Evolutionary conservation across 2,113 vertebrate genomes (phyloP), one percentile per base, ranked within the genome.

Genomic region (Oncorhynchus tshawytscha): DNA sequence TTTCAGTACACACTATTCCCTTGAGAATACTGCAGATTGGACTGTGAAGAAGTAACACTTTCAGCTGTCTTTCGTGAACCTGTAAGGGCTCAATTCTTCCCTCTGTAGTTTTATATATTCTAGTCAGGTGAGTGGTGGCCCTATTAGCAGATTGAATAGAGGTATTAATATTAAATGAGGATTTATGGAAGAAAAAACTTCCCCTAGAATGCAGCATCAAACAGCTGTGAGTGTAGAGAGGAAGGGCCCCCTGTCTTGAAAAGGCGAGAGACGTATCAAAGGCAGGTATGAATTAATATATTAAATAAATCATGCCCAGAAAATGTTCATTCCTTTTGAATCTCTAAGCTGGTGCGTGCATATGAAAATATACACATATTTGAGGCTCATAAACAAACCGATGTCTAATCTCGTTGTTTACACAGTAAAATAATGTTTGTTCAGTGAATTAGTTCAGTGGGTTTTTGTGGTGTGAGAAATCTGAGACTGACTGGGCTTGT

Each of bases 161-260:
- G 8, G 31, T 73, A 86, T 81, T 83, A 78, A 82, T 82, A 82
- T 78, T 81, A 78, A 73, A 82, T 87, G 77, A 83, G 72, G 75
- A 67, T 81, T 77, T 79, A 81, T 73, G 59, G 51, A 57, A 24
- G 25, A 25, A 79, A 79, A 71, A 74, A 67, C 54, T 67, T 66
- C 74, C 48, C 75, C 73, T 86, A 71, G 73, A 85, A 88, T 78
- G 75, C 76, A 82, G 82, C 84, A 82, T 86, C 82, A 88, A 83
- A 86, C 79, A 76, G 62, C 76, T 76, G 71, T 29, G 51, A 16
- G 51, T n/a, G 45, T 71, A 16, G 39, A 74, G 31, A 18, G 51
- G 54, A 77, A 65, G 59, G 54, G 66, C 59, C 57, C 67, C 66
- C 76, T 51, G 70, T 62, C 31, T 75, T 67, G 45, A 59, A 39